A percentile compares a stretch with the other conserved stretches of the same genome.
Evolutionary conservation across 1,140 invertebrate genomes (phyloP).

Genomic region (Dryas iulia): DNA sequence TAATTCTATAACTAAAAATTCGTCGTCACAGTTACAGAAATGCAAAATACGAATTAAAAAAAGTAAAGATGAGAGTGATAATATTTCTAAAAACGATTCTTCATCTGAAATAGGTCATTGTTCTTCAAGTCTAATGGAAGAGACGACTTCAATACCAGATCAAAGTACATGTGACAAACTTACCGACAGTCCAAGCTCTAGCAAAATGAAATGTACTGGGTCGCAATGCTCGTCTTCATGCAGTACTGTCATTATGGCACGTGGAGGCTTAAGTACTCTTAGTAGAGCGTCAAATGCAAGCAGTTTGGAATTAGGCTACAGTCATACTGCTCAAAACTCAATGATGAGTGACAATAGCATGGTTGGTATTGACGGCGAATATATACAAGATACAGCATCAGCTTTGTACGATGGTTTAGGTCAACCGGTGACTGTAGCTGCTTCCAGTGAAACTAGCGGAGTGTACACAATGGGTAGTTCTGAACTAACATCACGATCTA

Average conservation of each 20-base stretch:
- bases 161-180: conserved; percentile 54
- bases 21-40: conserved; percentile 63
- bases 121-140: conserved; percentile 50
- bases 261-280: conserved; percentile 80
- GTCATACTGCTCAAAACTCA: conserved; percentile 91
- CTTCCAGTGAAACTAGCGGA: conserved; percentile 88
- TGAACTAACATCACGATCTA: conserved; percentile 80
- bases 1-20: conserved; percentile 50
- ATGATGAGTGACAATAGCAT: conserved; percentile 84
- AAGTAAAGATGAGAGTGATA: conserved; percentile 59
- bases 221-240: conserved; percentile 91
- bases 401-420: conserved; percentile 71
- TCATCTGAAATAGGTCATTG: conserved; percentile 52
- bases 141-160: conserved; percentile 57
- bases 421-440: conserved; percentile 73
- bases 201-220: conserved; percentile 79
- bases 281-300: conserved; percentile 85
- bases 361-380: conserved; percentile 79
- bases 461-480: conserved; percentile 89
- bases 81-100: conserved; percentile 46
- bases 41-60: conserved; percentile 54
- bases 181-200: conserved; percentile 61
- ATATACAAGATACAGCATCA: conserved; percentile 78
- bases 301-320: conserved; percentile 89
- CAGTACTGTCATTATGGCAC: conserved; percentile 88